Evolutionary conservation across 2,888 invertebrate genomes (phyloP).

Genomic region (Bembecia ichneumoniformis): DNA sequence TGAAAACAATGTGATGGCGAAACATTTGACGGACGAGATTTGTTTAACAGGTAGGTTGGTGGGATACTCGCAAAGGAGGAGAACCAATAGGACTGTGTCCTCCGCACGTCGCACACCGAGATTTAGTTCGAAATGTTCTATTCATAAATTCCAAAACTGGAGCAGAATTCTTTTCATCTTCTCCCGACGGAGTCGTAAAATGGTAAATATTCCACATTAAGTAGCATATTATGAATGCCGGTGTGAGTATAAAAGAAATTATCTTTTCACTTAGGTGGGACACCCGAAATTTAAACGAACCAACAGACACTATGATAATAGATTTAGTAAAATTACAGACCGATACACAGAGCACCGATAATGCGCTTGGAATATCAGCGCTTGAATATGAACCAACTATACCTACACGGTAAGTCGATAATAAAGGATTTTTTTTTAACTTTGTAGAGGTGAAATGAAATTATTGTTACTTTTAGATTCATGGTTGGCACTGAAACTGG

Average conservation of each 20-base stretch:
- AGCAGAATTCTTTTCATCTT: slow-evolving; percentile 93
- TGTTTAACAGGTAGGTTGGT: slow-evolving; percentile 75
- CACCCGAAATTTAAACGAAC: slow-evolving; percentile 77
- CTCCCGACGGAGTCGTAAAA: slow-evolving; percentile 91
- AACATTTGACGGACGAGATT: background rate
- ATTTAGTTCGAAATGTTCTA: slow-evolving; percentile 88
- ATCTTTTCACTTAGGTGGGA: slow-evolving; percentile 75
- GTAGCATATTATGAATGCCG: no score
- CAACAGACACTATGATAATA: slow-evolving; percentile 77
- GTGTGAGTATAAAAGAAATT: background rate
- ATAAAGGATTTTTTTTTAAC: background rate
- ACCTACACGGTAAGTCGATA: slow-evolving; percentile 72
- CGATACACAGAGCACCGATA: slow-evolving; percentile 71
- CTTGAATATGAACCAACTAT: slow-evolving; percentile 84
- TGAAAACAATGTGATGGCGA: background rate
- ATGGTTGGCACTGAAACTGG: slow-evolving; percentile 83
- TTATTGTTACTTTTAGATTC: slow-evolving; percentile 49
- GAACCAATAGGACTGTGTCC: slow-evolving; percentile 84
- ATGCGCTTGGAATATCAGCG: slow-evolving; percentile 77
- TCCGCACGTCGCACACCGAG: slow-evolving; percentile 87
- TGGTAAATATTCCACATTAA: slow-evolving; percentile 57
- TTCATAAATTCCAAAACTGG: slow-evolving; percentile 97
- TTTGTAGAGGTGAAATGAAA: background rate
- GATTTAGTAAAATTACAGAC: slow-evolving; percentile 75
- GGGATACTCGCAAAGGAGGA: slow-evolving; percentile 89